Evolutionary conservation across 2,113 vertebrate species (phyloP).

Genomic region (Litocranius walleri): DNA sequence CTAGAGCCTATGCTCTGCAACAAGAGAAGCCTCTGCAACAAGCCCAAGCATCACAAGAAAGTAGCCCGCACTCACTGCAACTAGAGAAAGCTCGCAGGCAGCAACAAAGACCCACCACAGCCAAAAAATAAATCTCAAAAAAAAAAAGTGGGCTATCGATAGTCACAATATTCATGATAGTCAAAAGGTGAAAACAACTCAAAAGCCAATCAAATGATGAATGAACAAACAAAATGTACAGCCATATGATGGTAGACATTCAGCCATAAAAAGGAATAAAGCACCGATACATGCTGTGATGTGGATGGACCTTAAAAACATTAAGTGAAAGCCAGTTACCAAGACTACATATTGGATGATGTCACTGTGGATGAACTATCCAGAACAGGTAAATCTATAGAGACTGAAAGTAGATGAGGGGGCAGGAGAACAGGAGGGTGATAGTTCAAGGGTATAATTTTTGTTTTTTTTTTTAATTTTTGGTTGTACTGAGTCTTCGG

Average conservation of each 20-base stretch:
- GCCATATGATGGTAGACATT: neutral
- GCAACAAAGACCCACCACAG: neutral
- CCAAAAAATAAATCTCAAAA: neutral
- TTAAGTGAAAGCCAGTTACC: neutral
- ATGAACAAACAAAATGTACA: neutral
- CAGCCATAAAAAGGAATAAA: neutral
- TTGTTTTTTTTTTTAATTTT: neutral
- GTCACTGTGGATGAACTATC: neutral
- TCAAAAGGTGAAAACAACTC: neutral
- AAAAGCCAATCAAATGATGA: neutral
- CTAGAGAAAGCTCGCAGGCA: neutral
- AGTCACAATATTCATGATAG: neutral
- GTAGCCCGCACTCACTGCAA: fast-evolving
- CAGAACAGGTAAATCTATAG: neutral
- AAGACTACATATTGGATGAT: neutral
- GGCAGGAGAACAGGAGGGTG: too few relatives aligned
- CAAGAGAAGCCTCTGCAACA: neutral
- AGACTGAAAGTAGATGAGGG: neutral
- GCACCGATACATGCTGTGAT: neutral
- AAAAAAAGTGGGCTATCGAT: neutral
- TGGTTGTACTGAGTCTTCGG: neutral
- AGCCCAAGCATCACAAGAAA: neutral
- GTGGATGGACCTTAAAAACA: neutral
- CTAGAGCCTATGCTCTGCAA: neutral
- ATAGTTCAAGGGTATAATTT: neutral